Evolutionary conservation across 2,113 vertebrate genomes (phyloP), one percentile per base, ranked within the genome.

Genomic region (Pangasianodon hypophthalmus): DNA sequence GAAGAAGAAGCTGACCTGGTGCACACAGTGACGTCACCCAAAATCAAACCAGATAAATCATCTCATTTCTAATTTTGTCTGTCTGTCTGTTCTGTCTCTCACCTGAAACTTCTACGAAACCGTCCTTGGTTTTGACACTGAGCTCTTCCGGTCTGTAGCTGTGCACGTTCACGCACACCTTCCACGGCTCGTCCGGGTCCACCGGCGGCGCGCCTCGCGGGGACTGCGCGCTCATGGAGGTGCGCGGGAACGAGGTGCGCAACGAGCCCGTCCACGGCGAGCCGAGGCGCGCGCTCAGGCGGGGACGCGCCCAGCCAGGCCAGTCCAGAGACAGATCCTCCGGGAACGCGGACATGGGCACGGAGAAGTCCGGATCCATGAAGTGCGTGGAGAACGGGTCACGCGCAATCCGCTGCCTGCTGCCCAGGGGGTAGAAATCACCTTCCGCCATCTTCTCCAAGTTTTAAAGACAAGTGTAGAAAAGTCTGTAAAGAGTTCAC

Each of bases 161-260:
- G 95, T 99, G 98, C 88, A 99, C 98, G 21, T 99, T 99, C 88
- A 99, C 98, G 13, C 98, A 99, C n/a, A 99, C 97, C 91, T 99
- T 99, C 98, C 98, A 99, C 16, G 98, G 98, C 90, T 99, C 98
- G 0, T 97, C 97, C 0, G 96, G 94, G 71, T 96, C 94, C 46
- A 94, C 93, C 21, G 88, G 95, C 2, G 97, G 96, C 3, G 95
- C 93, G 94, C 93, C 96, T 91, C 96, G 96, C 90, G 96, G 95
- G 69, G 96, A 92, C 93, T 98, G 96, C 19, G 96, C 88, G 89
- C 95, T 93, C 0, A 95, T 6, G 4, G 96, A 93, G n/a, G 94
- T 93, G 0, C 97, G 96, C 73, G 95, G 93, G 91, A 98, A 96
- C n/a, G 97, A 96, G 0, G 97, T 26, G 6, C 97, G 96, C 91